phyloP scores from a whole-genome alignment of 2,113 vertebrate genomes.

The Apodemus sylvaticus region DNA sequence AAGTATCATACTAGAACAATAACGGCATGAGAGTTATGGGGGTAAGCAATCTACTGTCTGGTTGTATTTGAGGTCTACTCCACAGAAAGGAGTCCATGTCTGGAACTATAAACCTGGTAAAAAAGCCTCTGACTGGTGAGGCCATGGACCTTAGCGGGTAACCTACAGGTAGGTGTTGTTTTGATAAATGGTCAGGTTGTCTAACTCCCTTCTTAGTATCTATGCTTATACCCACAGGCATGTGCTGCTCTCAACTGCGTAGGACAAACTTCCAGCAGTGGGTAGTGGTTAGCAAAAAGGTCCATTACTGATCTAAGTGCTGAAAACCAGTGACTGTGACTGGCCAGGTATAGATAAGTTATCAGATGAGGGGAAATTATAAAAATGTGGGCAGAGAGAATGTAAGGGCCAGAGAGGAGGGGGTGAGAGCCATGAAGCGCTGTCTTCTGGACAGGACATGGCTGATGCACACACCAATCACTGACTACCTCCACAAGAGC shows the following conservation, averaged over 20 bases:
- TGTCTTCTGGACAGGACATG: background rate
- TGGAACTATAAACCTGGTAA: background rate
- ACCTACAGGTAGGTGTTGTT: background rate
- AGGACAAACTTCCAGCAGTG: background rate
- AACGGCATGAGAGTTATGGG: background rate
- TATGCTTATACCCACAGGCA: background rate
- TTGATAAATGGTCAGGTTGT: background rate
- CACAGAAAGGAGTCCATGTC: background rate
- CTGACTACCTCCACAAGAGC: background rate
- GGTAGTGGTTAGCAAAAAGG: background rate
- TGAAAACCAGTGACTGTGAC: background rate
- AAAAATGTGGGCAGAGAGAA: background rate
- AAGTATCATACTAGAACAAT: too few species aligned
- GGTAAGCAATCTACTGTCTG: background rate
- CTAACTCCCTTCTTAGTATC: background rate
- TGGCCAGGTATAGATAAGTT: background rate
- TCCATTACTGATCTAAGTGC: background rate
- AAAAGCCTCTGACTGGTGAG: background rate
- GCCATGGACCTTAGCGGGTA: background rate
- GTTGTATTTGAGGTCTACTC: background rate
- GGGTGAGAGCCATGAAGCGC: background rate
- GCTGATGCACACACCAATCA: background rate
- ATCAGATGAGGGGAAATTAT: background rate
- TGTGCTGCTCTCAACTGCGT: background rate
- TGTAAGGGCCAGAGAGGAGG: background rate